These are phyloP conservation scores for Drosophila heteroneura DNA, from an alignment of 2,888 invertebrate genomes.

Conservation along the genomic window DNA sequence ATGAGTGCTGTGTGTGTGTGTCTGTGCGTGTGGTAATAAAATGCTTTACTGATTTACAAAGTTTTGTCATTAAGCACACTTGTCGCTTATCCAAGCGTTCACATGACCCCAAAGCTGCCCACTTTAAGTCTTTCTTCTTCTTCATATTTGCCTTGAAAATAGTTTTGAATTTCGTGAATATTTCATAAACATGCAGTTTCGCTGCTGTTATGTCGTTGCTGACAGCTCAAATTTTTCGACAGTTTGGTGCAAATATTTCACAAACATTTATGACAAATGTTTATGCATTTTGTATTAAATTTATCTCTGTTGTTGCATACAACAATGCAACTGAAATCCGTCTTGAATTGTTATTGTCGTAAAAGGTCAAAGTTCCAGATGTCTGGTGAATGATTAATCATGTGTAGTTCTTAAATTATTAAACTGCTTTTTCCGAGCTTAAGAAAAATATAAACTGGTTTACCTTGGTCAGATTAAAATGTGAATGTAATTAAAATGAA, in stretches of 20 bases:
- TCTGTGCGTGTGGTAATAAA: constrained; percentile 58
- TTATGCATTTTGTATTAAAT: constrained; percentile 20
- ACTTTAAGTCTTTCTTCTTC: background rate
- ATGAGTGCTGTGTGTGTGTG: constrained; percentile 23
- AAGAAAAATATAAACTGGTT: background rate
- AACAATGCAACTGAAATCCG: background rate
- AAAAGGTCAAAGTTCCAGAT: background rate
- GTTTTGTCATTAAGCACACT: constrained; percentile 77
- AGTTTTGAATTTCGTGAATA: constrained; percentile 67
- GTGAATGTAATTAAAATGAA: background rate
- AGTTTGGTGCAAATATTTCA: constrained; percentile 40
- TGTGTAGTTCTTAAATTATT: background rate
- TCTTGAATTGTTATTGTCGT: background rate
- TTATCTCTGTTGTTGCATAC: background rate
- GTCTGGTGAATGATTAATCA: background rate
- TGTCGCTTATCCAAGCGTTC: constrained; percentile 49
- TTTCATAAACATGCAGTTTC: constrained; percentile 44
- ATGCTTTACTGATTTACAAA: constrained; percentile 73
- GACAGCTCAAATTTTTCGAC: constrained; percentile 48
- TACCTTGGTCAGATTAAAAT: too few relatives aligned
- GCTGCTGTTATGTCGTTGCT: constrained; percentile 34
- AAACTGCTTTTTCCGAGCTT: background rate
- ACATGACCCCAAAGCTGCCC: constrained; percentile 9
- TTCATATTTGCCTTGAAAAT: constrained; percentile 37
- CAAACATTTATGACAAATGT: constrained; percentile 32